Conservation (phyloP, 2,113 vertebrate species). For the Oostethus manadensis region DNA sequence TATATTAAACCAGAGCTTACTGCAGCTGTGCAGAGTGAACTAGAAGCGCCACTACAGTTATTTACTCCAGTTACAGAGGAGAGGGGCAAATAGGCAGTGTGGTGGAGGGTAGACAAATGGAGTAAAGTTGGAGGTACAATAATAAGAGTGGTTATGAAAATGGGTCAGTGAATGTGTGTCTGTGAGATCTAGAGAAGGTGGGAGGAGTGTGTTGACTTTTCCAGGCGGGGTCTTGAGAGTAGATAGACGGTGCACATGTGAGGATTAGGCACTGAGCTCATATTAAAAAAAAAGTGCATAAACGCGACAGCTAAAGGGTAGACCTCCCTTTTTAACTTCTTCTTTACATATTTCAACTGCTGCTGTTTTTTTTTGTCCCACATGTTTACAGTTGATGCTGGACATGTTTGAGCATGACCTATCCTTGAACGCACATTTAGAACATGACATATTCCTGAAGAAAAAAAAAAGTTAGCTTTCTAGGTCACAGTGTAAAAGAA, state of each 20-base stretch:
- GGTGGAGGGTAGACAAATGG: conserved; percentile 5
- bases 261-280: conserved; percentile 44
- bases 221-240: conserved; percentile 21
- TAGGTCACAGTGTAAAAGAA: not conserved
- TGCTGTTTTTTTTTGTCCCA: conserved; percentile 7
- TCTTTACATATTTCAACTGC: conserved; percentile 9
- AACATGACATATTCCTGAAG: conserved; percentile 6
- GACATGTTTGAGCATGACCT: conserved; percentile 26
- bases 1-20: conserved; percentile 34
- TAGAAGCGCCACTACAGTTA: not conserved
- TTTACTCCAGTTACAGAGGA: conserved; percentile 1
- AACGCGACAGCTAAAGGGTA: conserved; percentile 24
- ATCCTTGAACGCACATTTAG: conserved; percentile 4
- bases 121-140: conserved; percentile 2
- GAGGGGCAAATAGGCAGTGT: conserved; percentile 2
- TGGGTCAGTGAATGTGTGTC: conserved; percentile 5
- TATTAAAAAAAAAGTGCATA: conserved; percentile 8
- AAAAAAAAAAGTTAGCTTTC: not conserved
- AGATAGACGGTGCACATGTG: conserved; percentile 46
- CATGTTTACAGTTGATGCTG: conserved; percentile 1
- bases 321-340: not conserved
- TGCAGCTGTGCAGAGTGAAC: conserved; percentile 33
- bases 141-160: not conserved
- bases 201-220: conserved; percentile 40
- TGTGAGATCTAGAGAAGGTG: conserved; percentile 9